A percentile compares a stretch with the other conserved stretches of the same genome.
phyloP scores from a whole-genome alignment of 2,113 vertebrate genomes.

The Scortum barcoo region DNA sequence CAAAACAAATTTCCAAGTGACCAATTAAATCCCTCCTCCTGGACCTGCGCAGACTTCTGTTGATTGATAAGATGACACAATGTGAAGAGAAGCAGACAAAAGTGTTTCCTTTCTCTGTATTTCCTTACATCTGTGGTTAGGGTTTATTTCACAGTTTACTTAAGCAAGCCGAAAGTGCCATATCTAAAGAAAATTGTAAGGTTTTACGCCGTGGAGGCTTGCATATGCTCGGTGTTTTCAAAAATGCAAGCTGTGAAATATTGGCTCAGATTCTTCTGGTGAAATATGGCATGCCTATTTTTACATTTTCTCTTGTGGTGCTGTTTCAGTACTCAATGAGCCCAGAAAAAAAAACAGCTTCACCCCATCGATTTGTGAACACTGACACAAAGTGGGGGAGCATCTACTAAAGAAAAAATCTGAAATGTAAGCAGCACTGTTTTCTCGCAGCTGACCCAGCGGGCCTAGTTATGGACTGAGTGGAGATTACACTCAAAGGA shows the following conservation, averaged over 20 bases:
- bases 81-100: not conserved
- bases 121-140: not conserved
- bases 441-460: not conserved
- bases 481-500: not conserved
- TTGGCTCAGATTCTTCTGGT: not conserved
- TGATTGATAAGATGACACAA: constrained; percentile 18
- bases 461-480: not conserved
- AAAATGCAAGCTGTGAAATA: constrained; percentile 12
- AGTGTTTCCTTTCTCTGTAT: not conserved
- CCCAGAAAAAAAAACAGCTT: not conserved
- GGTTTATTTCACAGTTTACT: constrained; percentile 7
- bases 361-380: not conserved
- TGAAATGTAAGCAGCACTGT: not conserved
- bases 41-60: constrained; percentile 1
- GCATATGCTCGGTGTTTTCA: not conserved
- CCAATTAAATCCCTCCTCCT: constrained; percentile 28
- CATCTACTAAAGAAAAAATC: not conserved
- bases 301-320: not conserved
- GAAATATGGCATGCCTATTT: not conserved
- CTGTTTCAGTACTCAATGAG: not conserved
- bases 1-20: constrained; percentile 48
- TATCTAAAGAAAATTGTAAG: not conserved
- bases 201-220: not conserved
- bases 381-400: not conserved
- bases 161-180: constrained; percentile 2